These are phyloP conservation scores for Alcedo atthis DNA, from an alignment of 2,797 vertebrate species.

Conservation along the genomic window DNA sequence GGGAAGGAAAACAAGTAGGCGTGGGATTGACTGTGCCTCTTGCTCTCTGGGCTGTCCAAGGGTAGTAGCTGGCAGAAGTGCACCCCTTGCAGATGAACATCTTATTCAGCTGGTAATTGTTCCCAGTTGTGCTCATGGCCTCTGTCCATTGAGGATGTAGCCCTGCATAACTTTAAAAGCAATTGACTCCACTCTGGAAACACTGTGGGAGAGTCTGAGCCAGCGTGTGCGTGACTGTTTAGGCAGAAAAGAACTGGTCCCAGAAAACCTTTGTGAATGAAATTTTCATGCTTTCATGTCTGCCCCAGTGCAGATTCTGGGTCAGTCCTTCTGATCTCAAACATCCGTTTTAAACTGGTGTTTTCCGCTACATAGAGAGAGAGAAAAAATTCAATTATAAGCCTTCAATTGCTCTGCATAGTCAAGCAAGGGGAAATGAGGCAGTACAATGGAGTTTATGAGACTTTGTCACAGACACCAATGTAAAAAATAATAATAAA, in stretches of 20 bases:
- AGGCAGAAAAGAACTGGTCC: conserved; percentile 62
- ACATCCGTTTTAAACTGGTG: conserved; percentile 69
- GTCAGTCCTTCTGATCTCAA: conserved; percentile 70
- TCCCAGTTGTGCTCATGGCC: conserved; percentile 76
- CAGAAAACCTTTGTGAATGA: conserved; percentile 72
- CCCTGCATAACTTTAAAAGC: conserved; percentile 61
- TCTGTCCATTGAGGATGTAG: conserved; percentile 72
- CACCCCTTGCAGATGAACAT: conserved; percentile 43
- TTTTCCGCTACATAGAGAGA: conserved; percentile 65
- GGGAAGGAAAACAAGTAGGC: conserved; percentile 69
- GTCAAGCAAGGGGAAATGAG: conserved; percentile 1
- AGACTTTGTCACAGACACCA: not conserved
- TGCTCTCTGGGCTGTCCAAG: conserved; percentile 7
- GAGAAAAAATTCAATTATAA: conserved; percentile 62
- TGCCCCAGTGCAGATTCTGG: conserved; percentile 63
- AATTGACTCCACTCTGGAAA: conserved; percentile 51
- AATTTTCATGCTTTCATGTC: conserved; percentile 73
- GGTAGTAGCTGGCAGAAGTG: conserved; percentile 65
- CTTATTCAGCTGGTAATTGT: conserved; percentile 75
- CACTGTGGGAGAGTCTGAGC: conserved; percentile 36
- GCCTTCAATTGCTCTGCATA: not conserved
- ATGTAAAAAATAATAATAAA: not conserved
- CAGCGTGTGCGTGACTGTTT: conserved; percentile 70
- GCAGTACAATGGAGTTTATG: not conserved
- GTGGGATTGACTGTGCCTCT: conserved; percentile 55